Conservation (phyloP, 2,797 vertebrate genomes). For the Leptoclinus maculatus region DNA sequence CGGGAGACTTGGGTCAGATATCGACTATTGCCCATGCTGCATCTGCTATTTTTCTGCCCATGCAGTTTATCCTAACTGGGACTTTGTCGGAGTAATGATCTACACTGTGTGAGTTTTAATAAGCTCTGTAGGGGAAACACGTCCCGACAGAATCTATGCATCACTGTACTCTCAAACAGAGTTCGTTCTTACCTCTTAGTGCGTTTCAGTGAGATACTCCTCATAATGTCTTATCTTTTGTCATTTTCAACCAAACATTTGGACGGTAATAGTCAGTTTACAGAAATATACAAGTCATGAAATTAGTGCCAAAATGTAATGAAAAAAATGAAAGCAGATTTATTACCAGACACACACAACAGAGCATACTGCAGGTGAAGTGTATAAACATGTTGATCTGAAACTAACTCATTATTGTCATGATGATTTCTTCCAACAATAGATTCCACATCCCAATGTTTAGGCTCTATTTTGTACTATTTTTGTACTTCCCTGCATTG, state of each 20-base stretch:
- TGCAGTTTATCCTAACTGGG: slow-evolving; percentile 64
- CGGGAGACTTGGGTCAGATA: slow-evolving; percentile 61
- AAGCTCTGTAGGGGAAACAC: slow-evolving; percentile 79
- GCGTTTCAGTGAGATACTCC: not conserved
- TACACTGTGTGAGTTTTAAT: slow-evolving; percentile 75
- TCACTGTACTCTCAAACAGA: slow-evolving; percentile 47
- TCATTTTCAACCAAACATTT: slow-evolving; percentile 8
- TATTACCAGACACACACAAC: not conserved
- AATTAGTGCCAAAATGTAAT: not conserved
- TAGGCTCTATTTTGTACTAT: not conserved
- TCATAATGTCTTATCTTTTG: not conserved
- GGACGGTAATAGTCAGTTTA: not conserved
- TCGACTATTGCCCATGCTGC: slow-evolving; percentile 57
- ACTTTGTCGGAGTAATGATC: slow-evolving; percentile 73
- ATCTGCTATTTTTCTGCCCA: slow-evolving; percentile 56
- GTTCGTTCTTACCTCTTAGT: slow-evolving; percentile 6
- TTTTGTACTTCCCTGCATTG: not conserved
- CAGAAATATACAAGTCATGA: not conserved
- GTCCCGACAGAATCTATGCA: slow-evolving; percentile 61
- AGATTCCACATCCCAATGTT: not conserved
- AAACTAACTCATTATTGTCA: not conserved
- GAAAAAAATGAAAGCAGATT: not conserved
- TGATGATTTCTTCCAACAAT: not conserved
- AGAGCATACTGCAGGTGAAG: not conserved
- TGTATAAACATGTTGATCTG: not conserved